phyloP scores from a whole-genome alignment of 2,797 vertebrate species.

The Borostomias antarcticus region DNA sequence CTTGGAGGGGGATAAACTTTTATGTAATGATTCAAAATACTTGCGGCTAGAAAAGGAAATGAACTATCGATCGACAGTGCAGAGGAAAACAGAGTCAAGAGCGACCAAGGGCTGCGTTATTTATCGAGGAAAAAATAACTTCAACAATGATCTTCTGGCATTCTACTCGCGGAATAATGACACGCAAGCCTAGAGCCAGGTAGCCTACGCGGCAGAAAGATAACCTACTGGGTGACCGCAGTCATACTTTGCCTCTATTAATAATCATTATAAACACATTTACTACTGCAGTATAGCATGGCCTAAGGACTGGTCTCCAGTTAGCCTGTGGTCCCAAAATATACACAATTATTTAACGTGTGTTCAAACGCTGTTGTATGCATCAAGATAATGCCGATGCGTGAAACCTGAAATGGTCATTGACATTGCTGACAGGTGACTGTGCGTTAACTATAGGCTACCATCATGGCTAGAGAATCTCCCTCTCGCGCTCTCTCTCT shows the following conservation, averaged over 20 bases:
- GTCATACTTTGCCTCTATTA: too few species aligned
- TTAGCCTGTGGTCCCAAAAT: too few species aligned
- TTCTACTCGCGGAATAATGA: neutral
- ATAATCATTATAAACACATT: too few species aligned
- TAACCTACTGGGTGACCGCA: too few species aligned
- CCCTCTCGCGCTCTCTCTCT: neutral
- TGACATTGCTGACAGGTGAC: neutral
- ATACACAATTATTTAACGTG: too few species aligned
- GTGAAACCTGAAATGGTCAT: neutral
- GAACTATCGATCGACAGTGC: slow-evolving; percentile 66
- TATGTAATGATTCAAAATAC: slow-evolving; percentile 56
- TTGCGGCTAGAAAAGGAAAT: slow-evolving; percentile 56
- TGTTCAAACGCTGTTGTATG: too few species aligned
- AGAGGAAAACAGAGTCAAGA: slow-evolving; percentile 22
- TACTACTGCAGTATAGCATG: too few species aligned
- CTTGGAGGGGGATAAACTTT: slow-evolving; percentile 49
- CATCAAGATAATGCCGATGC: too few species aligned
- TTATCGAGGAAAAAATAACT: slow-evolving; percentile 8
- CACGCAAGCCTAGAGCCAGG: neutral
- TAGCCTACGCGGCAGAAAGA: too few species aligned
- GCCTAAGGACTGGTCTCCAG: too few species aligned
- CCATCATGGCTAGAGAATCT: neutral
- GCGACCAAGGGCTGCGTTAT: slow-evolving; percentile 1
- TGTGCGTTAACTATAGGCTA: neutral
- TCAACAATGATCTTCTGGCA: neutral